Base-by-base conservation (phyloP, 1,140 invertebrate species). In the Brachionus paranguensis region DNA sequence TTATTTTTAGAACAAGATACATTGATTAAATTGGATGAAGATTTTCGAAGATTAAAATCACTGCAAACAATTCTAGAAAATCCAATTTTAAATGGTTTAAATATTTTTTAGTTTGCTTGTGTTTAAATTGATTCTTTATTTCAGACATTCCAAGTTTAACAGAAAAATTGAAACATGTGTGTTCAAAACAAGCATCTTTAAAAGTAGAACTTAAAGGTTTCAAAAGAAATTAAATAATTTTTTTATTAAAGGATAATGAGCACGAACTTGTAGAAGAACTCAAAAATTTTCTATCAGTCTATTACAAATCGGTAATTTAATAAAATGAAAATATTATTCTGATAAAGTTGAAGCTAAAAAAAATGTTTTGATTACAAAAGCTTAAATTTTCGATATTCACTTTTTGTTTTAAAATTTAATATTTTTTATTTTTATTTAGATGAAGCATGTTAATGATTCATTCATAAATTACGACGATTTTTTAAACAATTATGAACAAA, bases 61-160 rank as follows among this genome's bases (percentile, higher is more conserved):
- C 14, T 81, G 12, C 27, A 24, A 45, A 27, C 60, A 43, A 64
- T 81, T 20, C 20, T 81, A 37, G 55, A 81, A 17, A 81, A 65
- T 68, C 20, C 78, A 45, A 55, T 41, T 33, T 43, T 81, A 29
- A 81, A 81, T 68, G 78, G 78, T 81, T 20, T 70, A 70, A 14
- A 14, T 8, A 29, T 27, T 27, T 24, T 17, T 10, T 29, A 14
- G 11, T 12, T 29, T 14, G 7, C 20, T 45, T 27, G 45, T 14
- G 11, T 6, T 47, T 14, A 14, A 47, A 14, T 37, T 33, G 1
- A n/a, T 33, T 37, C 7, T 2, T 37, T 37, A 0, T 7, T 37
- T 37, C 33, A 76, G 72, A 76, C 24, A 50, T 76, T 50, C 72
- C 72, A 27, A 53, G 17, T 20, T 50, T 76, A 14, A 37, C 20